A percentile compares a stretch with the other conserved stretches of the same genome.
These are phyloP conservation scores for Gracilinanus agilis DNA, from an alignment of 2,113 vertebrate species.

Conservation along the genomic window DNA sequence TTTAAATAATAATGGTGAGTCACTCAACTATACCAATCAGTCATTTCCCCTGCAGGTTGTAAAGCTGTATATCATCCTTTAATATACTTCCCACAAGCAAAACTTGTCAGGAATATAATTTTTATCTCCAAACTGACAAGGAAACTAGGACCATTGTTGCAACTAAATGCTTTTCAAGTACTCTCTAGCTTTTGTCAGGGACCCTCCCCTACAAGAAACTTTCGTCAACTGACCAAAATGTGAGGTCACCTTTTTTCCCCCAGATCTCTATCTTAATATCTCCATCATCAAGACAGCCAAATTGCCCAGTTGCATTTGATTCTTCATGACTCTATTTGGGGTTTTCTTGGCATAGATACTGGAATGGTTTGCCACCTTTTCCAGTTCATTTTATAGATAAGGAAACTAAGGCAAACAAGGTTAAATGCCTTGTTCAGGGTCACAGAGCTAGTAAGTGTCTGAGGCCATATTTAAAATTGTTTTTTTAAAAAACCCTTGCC, in stretches of 20 bases:
- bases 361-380: no score
- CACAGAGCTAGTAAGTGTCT: no score
- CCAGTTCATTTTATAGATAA: no score
- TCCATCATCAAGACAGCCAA: not conserved
- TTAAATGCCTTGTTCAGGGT: no score
- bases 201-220: not conserved
- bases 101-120: slow-evolving; percentile 6
- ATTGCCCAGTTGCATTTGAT: not conserved
- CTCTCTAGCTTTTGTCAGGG: not conserved
- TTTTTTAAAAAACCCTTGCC: no score
- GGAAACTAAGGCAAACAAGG: no score
- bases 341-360: no score
- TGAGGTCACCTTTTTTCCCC: not conserved
- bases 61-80: slow-evolving; percentile 53
- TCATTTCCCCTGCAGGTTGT: slow-evolving; percentile 10
- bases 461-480: no score
- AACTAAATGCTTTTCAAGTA: not conserved
- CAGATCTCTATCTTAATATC: not conserved
- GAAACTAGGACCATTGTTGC: not conserved
- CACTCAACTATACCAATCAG: slow-evolving; percentile 64
- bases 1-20: slow-evolving; percentile 71
- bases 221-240: not conserved
- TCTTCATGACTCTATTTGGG: no score
- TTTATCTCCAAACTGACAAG: not conserved
- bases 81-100: accelerated